Evolutionary conservation across 2,888 invertebrate genomes (phyloP).

Genomic region (Palloptera scutellata): DNA sequence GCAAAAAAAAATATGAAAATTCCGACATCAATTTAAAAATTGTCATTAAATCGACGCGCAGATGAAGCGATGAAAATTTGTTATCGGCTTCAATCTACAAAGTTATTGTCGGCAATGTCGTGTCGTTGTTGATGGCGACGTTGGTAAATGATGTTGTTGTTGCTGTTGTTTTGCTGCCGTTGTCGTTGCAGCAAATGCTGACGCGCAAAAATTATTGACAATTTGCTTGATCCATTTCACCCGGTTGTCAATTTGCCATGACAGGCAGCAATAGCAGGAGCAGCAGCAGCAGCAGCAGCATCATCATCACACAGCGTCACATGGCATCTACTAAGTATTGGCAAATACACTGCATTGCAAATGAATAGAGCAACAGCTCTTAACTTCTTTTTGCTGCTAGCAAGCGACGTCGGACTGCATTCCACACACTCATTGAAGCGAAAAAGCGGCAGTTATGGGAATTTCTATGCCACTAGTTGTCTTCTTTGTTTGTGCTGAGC

Average conservation of each 20-base stretch:
- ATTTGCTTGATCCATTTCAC: conserved; percentile 54
- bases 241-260: conserved; percentile 45
- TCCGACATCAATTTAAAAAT: conserved; percentile 3
- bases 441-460: too few relatives aligned
- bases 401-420: too few relatives aligned
- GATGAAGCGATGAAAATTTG: conserved; percentile 7
- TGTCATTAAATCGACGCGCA: conserved; percentile 11
- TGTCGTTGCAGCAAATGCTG: conserved; percentile 30
- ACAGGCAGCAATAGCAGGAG: conserved; percentile 24
- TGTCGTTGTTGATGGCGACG: conserved; percentile 6
- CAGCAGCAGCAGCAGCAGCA: conserved; percentile 12
- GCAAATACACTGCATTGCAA: too few relatives aligned
- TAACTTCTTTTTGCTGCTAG: too few relatives aligned
- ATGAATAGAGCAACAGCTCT: too few relatives aligned
- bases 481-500: too few relatives aligned
- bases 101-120: conserved; percentile 19
- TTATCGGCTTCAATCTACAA: conserved; percentile 4
- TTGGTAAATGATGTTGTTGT: conserved; percentile 7
- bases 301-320: conserved; percentile 19
- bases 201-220: conserved; percentile 48
- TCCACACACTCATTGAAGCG: too few relatives aligned
- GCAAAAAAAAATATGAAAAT: not conserved
- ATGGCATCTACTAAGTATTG: conserved; percentile 2
- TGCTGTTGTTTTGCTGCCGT: not conserved
- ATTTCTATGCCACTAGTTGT: too few relatives aligned